Evolutionary conservation across 2,113 vertebrate genomes (phyloP), one percentile per base, ranked within the genome.

Genomic region (Athene noctua): DNA sequence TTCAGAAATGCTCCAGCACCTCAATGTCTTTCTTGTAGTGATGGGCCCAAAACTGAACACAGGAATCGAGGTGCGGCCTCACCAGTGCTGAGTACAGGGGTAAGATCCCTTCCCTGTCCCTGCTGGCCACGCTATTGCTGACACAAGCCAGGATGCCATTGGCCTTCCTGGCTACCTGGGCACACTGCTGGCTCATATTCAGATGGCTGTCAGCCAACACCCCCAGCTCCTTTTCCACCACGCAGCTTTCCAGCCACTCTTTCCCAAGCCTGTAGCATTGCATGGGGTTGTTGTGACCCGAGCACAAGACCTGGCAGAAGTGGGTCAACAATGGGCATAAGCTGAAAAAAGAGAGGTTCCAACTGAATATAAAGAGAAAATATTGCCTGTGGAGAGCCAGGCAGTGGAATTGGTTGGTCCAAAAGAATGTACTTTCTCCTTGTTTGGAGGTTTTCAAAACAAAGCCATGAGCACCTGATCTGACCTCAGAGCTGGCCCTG

Each of bases 51-150:
- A 73, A 49, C 11, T 55, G 42, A 13, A 62, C 6, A 10, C 10
- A 38, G 49, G 23, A 40, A 30, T 51, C 0, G 19, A 80, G 42
- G 3, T 51, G 17, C 0, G 0, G 5, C 16, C 19, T 51, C 22
- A 0, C 2, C 10, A 16, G 2, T 46, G 32, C 16, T 2, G 5
- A 80, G 42, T 6, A 29, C 6, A 8, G 13, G 13, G 36, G 27
- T 2, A 15, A 2, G 18, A 19, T 57, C 47, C 0, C 15, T 29
- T 15, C 34, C n/a, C 55, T 81, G 7, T 0, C 36, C 59, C 72
- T 83, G 46, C 22, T 65, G 57, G 21, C 62, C 15, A 47, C 15
- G 25, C 4, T 15, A 8, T 2, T 65, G 29, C 34, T 47, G 70
- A 15, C 22, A 25, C 11, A 71, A 5, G 13, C 20, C 68, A 80